phyloP scores from a whole-genome alignment of 2,797 vertebrate species.

The Liasis olivaceus region DNA sequence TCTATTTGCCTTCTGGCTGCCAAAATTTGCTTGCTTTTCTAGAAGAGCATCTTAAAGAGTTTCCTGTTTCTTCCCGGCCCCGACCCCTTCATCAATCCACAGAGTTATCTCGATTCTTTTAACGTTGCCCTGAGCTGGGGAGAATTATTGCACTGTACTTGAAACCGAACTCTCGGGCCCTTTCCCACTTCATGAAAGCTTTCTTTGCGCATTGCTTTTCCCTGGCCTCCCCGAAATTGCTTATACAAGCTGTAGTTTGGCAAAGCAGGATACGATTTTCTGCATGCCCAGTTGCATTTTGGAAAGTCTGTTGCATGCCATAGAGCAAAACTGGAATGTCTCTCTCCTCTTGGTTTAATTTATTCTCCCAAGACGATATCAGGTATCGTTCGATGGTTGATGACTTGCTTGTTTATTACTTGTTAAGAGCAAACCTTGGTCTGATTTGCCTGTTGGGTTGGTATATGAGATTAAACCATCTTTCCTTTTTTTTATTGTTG shows the following conservation, averaged over 20 bases:
- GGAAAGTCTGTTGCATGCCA: constrained; percentile 77
- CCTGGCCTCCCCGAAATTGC: constrained; percentile 49
- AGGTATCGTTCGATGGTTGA: constrained; percentile 65
- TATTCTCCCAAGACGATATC: constrained; percentile 68
- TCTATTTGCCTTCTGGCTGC: constrained; percentile 71
- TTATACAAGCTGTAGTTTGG: constrained; percentile 59
- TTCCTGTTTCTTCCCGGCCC: constrained; percentile 3
- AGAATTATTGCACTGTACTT: constrained; percentile 56
- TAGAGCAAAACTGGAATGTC: constrained; percentile 69
- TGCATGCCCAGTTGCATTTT: constrained; percentile 77
- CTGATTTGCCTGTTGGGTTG: constrained; percentile 6
- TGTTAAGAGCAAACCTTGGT: constrained; percentile 36
- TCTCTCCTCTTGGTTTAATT: constrained; percentile 50
- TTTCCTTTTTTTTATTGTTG: neutral
- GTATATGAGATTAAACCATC: constrained; percentile 22
- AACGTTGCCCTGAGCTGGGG: constrained; percentile 66
- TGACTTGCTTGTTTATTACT: constrained; percentile 56
- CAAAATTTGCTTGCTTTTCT: constrained; percentile 74
- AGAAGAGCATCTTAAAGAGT: constrained; percentile 48
- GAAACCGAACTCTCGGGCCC: constrained; percentile 42
- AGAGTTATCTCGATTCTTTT: constrained; percentile 40
- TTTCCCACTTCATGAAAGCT: constrained; percentile 72
- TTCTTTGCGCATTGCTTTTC: constrained; percentile 68
- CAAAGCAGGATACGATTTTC: constrained; percentile 59
- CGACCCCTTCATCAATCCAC: neutral